Percentiles rank a stretch among this genome's conserved stretches.
These are phyloP conservation scores for Gallirallus australis DNA, from an alignment of 2,797 vertebrate species.

Conservation along the genomic window DNA sequence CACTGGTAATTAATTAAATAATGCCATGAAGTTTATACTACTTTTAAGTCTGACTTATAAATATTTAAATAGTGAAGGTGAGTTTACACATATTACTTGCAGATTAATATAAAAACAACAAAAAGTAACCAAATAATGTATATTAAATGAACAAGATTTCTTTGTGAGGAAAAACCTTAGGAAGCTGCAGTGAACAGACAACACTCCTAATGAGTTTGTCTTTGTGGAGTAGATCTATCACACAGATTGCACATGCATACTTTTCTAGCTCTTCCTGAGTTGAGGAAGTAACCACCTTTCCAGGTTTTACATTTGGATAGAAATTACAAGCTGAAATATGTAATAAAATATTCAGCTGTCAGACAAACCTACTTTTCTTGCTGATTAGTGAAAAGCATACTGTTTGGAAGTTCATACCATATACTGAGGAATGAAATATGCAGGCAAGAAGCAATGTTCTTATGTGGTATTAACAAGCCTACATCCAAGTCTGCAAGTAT, in stretches of 20 bases:
- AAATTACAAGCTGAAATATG: not conserved
- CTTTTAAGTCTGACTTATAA: not conserved
- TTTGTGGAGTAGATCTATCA: not conserved
- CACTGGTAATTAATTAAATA: not conserved
- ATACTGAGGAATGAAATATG: not conserved
- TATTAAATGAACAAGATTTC: not conserved
- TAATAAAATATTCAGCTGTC: not conserved
- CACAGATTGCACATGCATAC: not conserved
- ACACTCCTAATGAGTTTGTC: not conserved
- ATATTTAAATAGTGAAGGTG: not conserved
- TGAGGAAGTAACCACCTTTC: not conserved
- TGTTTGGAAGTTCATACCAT: not conserved
- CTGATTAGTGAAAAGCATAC: not conserved
- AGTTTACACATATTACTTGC: not conserved
- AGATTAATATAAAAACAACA: not conserved
- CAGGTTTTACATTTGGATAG: not conserved
- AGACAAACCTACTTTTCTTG: not conserved
- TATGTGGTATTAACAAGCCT: not conserved
- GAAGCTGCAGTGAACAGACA: not conserved
- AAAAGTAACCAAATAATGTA: not conserved
- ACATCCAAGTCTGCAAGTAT: not conserved
- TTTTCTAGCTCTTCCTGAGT: not conserved
- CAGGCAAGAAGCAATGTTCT: not conserved
- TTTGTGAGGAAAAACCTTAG: not conserved
- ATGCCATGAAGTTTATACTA: not conserved